Conservation (phyloP, 2,888 invertebrate species). For the Lochmaea capreae region DNA sequence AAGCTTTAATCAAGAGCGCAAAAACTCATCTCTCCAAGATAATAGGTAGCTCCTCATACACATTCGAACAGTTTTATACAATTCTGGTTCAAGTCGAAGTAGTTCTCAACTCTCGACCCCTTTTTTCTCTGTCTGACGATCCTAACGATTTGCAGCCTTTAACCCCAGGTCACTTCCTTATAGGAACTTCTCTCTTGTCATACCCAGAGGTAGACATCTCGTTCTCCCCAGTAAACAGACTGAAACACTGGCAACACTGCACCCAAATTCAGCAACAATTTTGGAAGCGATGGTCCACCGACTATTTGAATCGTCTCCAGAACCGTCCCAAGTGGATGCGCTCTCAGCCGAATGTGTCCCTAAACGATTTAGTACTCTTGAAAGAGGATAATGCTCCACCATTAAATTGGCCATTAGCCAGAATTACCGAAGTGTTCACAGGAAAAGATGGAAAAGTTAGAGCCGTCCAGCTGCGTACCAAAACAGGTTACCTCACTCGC, state of each 20-base stretch:
- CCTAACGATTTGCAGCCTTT: not conserved
- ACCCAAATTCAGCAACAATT: constrained; percentile 16
- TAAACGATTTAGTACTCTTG: constrained; percentile 21
- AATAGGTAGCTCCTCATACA: not conserved
- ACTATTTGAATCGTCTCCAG: constrained; percentile 16
- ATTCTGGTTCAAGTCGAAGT: not conserved
- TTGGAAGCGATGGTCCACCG: constrained; percentile 22
- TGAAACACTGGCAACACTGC: constrained; percentile 4
- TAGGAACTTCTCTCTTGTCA: constrained; percentile 11
- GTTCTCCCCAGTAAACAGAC: not conserved
- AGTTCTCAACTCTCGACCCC: not conserved
- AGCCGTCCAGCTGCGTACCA: too few species aligned
- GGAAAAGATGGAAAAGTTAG: too few species aligned
- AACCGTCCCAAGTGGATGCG: constrained; percentile 20
- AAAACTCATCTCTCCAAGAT: not conserved
- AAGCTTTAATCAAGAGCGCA: not conserved
- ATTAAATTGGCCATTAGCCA: too few species aligned
- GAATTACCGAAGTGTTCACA: too few species aligned
- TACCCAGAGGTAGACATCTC: constrained; percentile 18
- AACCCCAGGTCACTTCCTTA: not conserved
- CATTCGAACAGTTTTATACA: not conserved
- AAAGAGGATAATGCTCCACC: constrained; percentile 10
- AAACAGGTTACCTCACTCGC: too few species aligned
- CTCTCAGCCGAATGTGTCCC: constrained; percentile 3
- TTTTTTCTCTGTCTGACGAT: not conserved